phyloP scores from a whole-genome alignment of 2,797 vertebrate genomes.

The Erpetoichthys calabaricus region DNA sequence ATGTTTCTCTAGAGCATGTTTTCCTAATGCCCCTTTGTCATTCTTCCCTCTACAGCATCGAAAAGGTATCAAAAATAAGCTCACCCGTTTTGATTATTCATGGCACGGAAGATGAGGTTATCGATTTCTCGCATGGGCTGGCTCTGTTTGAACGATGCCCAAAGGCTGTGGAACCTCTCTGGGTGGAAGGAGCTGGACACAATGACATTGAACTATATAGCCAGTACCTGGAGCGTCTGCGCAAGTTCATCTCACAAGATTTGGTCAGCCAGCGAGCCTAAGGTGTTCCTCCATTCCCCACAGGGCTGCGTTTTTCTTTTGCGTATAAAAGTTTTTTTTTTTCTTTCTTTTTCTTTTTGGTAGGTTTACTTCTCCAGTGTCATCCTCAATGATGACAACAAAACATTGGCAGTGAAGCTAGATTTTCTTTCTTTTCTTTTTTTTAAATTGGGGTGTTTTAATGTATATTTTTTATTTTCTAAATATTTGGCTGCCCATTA shows the following conservation, averaged over 20 bases:
- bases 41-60: slow-evolving; percentile 57
- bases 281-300: slow-evolving; percentile 15
- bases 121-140: slow-evolving; percentile 93
- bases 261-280: slow-evolving; percentile 64
- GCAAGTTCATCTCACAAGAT: slow-evolving; percentile 92
- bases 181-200: slow-evolving; percentile 94
- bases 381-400: no score
- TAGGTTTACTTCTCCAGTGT: no score
- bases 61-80: slow-evolving; percentile 94
- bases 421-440: no score
- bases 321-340: no score
- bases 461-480: no score
- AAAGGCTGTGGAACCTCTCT: slow-evolving; percentile 91
- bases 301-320: no score
- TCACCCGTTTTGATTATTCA: slow-evolving; percentile 96
- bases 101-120: slow-evolving; percentile 92
- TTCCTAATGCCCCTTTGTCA: background rate
- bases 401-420: no score
- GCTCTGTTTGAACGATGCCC: slow-evolving; percentile 92
- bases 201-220: slow-evolving; percentile 98
- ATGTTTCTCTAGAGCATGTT: slow-evolving; percentile 8
- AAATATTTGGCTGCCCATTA: no score
- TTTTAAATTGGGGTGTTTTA: no score
- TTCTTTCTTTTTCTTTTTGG: no score
- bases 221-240: slow-evolving; percentile 94